phyloP scores from a whole-genome alignment of 2,888 invertebrate species.

The Aphelenchoides bicaudatus region DNA sequence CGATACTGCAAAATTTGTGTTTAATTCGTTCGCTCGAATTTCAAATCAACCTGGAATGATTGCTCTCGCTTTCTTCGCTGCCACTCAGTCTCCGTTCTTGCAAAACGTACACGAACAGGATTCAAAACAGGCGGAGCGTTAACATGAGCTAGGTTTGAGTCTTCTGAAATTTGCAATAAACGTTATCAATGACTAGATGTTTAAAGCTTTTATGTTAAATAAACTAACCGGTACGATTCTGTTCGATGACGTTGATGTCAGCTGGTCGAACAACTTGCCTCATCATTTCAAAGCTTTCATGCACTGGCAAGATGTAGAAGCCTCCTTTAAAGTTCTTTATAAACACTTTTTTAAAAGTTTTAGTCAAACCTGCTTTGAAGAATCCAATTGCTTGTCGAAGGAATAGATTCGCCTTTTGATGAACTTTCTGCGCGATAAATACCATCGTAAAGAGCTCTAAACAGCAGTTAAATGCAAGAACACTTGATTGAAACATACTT shows the following conservation, averaged over 20 bases:
- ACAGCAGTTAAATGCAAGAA: background rate
- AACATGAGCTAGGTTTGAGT: constrained; percentile 10
- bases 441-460: constrained; percentile 2
- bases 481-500: background rate
- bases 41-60: no score
- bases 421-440: background rate
- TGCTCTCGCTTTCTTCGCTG: constrained; percentile 16
- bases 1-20: constrained; percentile 15
- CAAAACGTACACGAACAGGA: constrained; percentile 11
- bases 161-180: constrained; percentile 12
- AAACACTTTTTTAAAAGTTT: background rate
- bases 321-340: background rate
- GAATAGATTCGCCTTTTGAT: background rate
- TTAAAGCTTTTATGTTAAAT: background rate
- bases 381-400: background rate
- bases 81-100: constrained; percentile 16
- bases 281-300: background rate
- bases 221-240: constrained; percentile 1
- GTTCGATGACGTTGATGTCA: background rate
- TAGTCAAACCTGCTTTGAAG: background rate
- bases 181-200: no score
- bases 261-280: constrained; percentile 1
- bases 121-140: background rate
- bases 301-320: background rate
- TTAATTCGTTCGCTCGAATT: background rate